phyloP scores from a whole-genome alignment of 2,888 invertebrate genomes.

The Polia nebulosa region DNA sequence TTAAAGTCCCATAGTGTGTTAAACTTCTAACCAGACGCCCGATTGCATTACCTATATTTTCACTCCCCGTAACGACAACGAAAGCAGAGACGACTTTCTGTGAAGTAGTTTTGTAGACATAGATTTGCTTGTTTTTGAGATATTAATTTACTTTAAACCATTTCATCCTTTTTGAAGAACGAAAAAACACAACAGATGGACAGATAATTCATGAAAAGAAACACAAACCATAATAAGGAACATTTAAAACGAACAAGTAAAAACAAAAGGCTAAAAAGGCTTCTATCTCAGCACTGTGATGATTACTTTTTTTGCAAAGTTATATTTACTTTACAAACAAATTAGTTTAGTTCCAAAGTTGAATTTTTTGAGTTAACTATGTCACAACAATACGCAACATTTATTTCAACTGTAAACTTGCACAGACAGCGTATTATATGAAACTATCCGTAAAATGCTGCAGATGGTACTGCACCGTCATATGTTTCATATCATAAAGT shows the following conservation, averaged over 20 bases:
- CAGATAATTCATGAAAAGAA: background rate
- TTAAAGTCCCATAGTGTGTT: slow-evolving; percentile 20
- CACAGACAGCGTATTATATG: slow-evolving; percentile 59
- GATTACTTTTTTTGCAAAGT: background rate
- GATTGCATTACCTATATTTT: background rate
- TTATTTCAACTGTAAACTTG: slow-evolving; percentile 42
- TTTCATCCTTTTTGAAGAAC: too few relatives aligned
- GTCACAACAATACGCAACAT: slow-evolving; percentile 34
- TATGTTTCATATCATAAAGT: slow-evolving; percentile 71
- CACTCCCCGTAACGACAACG: background rate
- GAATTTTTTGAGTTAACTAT: slow-evolving; percentile 1
- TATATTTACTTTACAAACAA: too few relatives aligned
- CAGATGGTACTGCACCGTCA: slow-evolving; percentile 61
- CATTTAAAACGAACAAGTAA: background rate
- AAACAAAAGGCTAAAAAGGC: background rate
- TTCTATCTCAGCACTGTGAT: background rate
- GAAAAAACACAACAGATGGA: too few relatives aligned
- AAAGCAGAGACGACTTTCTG: background rate
- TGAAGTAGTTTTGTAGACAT: background rate
- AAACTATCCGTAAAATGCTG: slow-evolving; percentile 68
- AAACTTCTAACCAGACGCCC: background rate
- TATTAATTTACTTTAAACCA: background rate
- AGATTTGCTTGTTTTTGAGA: slow-evolving; percentile 4
- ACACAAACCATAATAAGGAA: background rate
- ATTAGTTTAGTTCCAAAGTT: background rate